Evolutionary conservation across 2,797 vertebrate species (phyloP).

Genomic region (Pangasius macronema): DNA sequence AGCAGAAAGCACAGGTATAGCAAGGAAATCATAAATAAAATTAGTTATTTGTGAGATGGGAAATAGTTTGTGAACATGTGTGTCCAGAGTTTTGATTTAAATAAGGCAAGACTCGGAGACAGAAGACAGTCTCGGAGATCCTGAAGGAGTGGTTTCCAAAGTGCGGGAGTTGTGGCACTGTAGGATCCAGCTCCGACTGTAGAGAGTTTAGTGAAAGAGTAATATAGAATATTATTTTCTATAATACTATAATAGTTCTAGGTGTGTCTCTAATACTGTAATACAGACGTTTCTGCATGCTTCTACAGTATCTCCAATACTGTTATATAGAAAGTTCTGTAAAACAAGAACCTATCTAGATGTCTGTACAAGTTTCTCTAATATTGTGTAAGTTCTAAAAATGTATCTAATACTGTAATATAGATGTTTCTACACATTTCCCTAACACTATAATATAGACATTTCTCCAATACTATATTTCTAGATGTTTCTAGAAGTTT

Average conservation of each 20-base stretch:
- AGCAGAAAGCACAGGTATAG: neutral
- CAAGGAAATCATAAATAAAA: neutral
- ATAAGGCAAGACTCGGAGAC: neutral
- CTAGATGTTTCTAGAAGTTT: neutral
- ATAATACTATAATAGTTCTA: neutral
- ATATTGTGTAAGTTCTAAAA: neutral
- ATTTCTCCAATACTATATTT: neutral
- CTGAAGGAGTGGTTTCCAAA: neutral
- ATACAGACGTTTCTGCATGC: no score
- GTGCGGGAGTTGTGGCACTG: neutral
- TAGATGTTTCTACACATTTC: neutral
- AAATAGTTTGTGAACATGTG: neutral
- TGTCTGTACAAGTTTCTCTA: neutral
- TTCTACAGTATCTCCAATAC: no score
- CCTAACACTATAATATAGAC: neutral
- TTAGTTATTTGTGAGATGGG: neutral
- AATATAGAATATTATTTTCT: neutral
- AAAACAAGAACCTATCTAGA: no score
- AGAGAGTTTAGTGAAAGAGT: neutral
- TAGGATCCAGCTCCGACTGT: neutral
- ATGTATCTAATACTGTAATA: neutral
- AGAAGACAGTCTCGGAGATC: neutral
- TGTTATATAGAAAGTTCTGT: no score
- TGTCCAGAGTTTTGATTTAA: neutral
- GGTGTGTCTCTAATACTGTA: no score